Conservation (phyloP, 2,113 vertebrate genomes). For the Melanerpes formicivorus region DNA sequence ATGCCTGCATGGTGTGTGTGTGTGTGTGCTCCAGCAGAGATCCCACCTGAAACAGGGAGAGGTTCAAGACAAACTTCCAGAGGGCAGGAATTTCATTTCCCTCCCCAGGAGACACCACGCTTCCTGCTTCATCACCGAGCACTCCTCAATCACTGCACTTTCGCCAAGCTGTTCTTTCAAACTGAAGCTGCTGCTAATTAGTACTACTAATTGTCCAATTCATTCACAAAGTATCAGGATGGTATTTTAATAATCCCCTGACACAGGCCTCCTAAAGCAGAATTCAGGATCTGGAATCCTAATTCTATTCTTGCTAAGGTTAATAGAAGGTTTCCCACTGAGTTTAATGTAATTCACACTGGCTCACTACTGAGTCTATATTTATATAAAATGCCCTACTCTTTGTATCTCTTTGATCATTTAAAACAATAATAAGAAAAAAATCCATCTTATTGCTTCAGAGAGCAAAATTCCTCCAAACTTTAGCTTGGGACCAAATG, state of each 20-base stretch:
- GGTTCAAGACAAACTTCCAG: rapidly evolving
- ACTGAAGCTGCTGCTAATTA: slow-evolving; percentile 12
- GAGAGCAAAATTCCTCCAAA: neutral
- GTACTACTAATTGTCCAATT: slow-evolving; percentile 25
- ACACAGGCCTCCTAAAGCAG: neutral
- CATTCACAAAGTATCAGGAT: slow-evolving; percentile 35
- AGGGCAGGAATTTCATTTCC: neutral
- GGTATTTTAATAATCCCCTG: slow-evolving; percentile 16
- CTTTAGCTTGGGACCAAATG: neutral
- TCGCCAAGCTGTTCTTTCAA: neutral
- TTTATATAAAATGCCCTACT: slow-evolving; percentile 46
- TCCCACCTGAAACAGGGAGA: neutral
- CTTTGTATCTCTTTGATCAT: neutral
- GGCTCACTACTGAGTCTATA: slow-evolving; percentile 21
- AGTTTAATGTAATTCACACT: neutral
- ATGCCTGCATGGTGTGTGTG: neutral
- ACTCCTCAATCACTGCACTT: neutral
- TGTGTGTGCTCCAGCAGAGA: neutral
- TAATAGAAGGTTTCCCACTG: slow-evolving; percentile 46
- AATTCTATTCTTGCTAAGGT: slow-evolving; percentile 21
- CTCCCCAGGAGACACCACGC: rapidly evolving
- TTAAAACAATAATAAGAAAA: neutral
- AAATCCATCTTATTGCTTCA: neutral
- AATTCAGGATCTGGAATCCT: slow-evolving; percentile 2
- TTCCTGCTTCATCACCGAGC: neutral